phyloP scores from a whole-genome alignment of 2,113 vertebrate genomes.

The Sakesphorus luctuosus region DNA sequence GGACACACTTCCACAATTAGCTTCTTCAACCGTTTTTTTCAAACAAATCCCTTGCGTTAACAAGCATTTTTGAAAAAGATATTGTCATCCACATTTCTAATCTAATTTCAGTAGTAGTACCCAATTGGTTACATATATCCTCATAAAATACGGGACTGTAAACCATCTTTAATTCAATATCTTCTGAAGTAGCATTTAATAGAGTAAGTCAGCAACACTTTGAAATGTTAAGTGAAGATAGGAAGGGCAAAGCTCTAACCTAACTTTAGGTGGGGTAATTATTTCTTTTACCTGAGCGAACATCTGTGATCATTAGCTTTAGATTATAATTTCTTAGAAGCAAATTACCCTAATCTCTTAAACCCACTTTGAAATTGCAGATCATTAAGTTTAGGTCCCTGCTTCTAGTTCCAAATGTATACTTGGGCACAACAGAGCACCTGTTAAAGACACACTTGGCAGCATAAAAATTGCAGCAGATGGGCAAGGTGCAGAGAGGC shows the following conservation, averaged over 20 bases:
- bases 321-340: constrained; percentile 11
- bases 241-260: neutral
- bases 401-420: neutral
- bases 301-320: constrained; percentile 30
- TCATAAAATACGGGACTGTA: neutral
- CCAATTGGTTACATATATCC: neutral
- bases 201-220: neutral
- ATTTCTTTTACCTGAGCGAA: neutral
- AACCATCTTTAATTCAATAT: neutral
- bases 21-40: neutral
- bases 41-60: neutral
- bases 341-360: constrained; percentile 22
- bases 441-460: constrained; percentile 2
- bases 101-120: neutral
- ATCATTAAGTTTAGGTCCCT: neutral
- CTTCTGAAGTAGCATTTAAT: neutral
- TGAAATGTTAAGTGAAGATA: neutral
- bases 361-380: constrained; percentile 16
- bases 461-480: constrained; percentile 14
- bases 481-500: neutral
- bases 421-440: neutral
- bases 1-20: neutral
- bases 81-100: neutral
- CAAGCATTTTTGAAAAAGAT: neutral
- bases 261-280: neutral